Evolutionary conservation across 2,888 invertebrate genomes (phyloP).

Genomic region (Phania funesta): DNA sequence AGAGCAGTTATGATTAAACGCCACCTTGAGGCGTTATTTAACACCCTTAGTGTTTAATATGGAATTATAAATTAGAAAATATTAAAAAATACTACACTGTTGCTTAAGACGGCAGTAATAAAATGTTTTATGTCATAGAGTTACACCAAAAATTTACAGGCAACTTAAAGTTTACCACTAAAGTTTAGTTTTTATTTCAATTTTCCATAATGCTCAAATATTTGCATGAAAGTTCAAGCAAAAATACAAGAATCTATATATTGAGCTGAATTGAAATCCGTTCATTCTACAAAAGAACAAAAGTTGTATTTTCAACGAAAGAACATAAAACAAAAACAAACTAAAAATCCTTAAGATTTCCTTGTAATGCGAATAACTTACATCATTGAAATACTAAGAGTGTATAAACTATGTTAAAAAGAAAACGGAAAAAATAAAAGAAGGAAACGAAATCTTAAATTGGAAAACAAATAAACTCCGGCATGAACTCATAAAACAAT

Average conservation of each 20-base stretch:
- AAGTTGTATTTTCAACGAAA: slow-evolving; percentile 40
- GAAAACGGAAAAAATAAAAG: neutral
- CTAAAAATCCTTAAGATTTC: slow-evolving; percentile 47
- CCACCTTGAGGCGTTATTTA: too few relatives aligned
- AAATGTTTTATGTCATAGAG: too few relatives aligned
- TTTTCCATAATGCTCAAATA: too few relatives aligned
- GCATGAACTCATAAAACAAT: slow-evolving; percentile 55
- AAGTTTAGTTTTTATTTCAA: too few relatives aligned
- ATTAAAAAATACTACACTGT: too few relatives aligned
- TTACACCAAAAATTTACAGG: too few relatives aligned
- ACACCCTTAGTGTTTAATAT: too few relatives aligned
- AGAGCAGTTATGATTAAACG: too few relatives aligned
- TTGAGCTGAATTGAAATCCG: slow-evolving; percentile 37
- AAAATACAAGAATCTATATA: slow-evolving; percentile 26
- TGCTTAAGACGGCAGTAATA: too few relatives aligned
- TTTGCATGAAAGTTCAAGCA: neutral
- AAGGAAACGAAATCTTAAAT: slow-evolving; percentile 20
- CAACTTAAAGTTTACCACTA: too few relatives aligned
- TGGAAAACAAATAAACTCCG: slow-evolving; percentile 24
- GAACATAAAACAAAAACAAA: slow-evolving; percentile 12
- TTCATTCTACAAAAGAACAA: slow-evolving; percentile 37
- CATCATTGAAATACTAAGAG: slow-evolving; percentile 42
- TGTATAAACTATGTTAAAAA: slow-evolving; percentile 22
- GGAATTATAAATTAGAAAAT: too few relatives aligned
- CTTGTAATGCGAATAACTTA: slow-evolving; percentile 53